Conservation (phyloP, 2,797 vertebrate species). For the Tenualosa ilisha region DNA sequence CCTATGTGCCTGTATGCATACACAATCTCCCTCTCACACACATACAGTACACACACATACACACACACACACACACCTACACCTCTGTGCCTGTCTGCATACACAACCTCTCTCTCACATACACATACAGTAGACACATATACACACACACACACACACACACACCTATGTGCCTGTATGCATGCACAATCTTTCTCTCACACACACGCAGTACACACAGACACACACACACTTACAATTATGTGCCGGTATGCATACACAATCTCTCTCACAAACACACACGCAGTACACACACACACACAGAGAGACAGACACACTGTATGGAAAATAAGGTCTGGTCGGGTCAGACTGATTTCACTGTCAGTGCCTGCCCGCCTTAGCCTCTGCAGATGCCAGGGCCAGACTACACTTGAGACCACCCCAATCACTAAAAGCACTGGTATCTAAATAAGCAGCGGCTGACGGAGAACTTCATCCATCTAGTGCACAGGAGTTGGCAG, state of each 20-base stretch:
- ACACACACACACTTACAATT: neutral
- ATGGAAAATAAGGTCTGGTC: constrained; percentile 11
- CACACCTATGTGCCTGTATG: neutral
- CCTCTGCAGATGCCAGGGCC: neutral
- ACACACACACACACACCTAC: constrained; percentile 7
- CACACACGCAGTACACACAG: neutral
- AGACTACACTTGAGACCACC: neutral
- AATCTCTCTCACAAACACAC: neutral
- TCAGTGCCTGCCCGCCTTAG: neutral
- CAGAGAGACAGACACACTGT: neutral
- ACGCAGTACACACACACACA: constrained; percentile 1
- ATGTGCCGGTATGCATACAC: neutral
- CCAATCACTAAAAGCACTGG: constrained; percentile 20
- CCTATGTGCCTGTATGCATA: neutral
- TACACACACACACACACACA: constrained; percentile 15
- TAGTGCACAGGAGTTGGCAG: constrained; percentile 18
- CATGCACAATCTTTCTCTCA: too few relatives aligned
- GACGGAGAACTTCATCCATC: neutral
- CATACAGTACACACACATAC: too few relatives aligned
- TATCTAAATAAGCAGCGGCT: constrained; percentile 18
- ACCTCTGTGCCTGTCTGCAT: neutral
- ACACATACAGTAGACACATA: too few relatives aligned
- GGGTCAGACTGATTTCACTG: neutral
- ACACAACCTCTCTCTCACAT: neutral
- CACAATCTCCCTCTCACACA: neutral